Evolutionary conservation across 2,888 invertebrate species (phyloP).

Genomic region (Seira musarum): DNA sequence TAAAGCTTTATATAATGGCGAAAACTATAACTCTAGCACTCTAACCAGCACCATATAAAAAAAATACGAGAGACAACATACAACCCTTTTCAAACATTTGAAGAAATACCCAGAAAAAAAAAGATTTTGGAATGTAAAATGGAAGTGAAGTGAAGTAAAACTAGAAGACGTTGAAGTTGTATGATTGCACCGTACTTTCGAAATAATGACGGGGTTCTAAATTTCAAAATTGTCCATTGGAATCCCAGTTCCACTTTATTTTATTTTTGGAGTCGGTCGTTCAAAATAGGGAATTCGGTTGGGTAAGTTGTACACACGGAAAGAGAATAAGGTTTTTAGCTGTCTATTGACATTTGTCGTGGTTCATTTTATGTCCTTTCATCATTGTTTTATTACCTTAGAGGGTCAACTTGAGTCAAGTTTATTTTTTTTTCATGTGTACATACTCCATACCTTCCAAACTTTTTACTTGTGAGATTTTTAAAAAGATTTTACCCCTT

Average conservation of each 20-base stretch:
- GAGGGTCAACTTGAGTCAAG: slow-evolving; percentile 64
- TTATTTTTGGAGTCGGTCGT: too few species aligned
- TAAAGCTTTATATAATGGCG: slow-evolving; percentile 48
- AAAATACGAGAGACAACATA: slow-evolving; percentile 11
- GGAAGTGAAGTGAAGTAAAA: background rate
- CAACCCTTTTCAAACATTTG: slow-evolving; percentile 47
- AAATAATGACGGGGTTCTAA: too few species aligned
- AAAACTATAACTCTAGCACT: slow-evolving; percentile 56
- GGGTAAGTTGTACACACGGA: too few species aligned
- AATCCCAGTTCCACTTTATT: too few species aligned
- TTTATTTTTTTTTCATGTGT: slow-evolving; percentile 24
- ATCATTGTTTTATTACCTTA: slow-evolving; percentile 70
- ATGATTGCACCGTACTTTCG: background rate
- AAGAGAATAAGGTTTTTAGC: slow-evolving; percentile 50
- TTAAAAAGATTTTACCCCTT: too few species aligned
- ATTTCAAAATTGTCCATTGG: too few species aligned
- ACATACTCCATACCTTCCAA: too few species aligned
- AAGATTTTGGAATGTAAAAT: slow-evolving; percentile 28
- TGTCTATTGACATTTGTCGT: slow-evolving; percentile 69
- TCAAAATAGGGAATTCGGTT: too few species aligned
- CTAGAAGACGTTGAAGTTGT: background rate
- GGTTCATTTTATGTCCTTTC: slow-evolving; percentile 69
- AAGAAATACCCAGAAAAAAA: slow-evolving; percentile 26
- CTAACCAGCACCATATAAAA: slow-evolving; percentile 37
- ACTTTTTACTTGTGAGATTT: too few species aligned